Conservation (phyloP, 2,888 invertebrate species). For the Ommatoiulus sabulosus region DNA sequence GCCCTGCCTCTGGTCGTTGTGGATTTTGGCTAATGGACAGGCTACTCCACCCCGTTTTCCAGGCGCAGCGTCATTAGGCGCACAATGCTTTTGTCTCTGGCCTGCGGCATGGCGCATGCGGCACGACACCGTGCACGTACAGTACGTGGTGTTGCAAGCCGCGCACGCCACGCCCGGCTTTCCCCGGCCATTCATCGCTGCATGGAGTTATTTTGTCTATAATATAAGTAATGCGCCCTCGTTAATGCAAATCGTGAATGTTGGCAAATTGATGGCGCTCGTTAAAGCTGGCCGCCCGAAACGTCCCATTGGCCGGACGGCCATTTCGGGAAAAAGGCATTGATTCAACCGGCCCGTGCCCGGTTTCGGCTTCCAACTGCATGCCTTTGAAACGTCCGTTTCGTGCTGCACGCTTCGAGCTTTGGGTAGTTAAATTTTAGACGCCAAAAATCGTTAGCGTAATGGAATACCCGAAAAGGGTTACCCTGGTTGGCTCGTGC, state of each 20-base stretch:
- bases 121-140: no score
- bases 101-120: background rate
- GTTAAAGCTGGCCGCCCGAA: background rate
- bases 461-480: no score
- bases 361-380: background rate
- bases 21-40: background rate
- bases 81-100: background rate
- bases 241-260: background rate
- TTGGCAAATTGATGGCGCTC: background rate
- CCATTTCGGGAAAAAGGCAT: background rate
- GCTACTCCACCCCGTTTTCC: background rate
- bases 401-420: background rate
- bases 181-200: background rate
- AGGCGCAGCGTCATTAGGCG: background rate
- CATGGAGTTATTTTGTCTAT: background rate
- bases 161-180: background rate
- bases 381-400: background rate
- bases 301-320: background rate
- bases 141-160: no score
- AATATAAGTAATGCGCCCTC: background rate
- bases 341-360: background rate
- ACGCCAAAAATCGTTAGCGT: no score
- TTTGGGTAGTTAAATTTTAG: background rate
- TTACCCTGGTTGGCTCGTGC: no score
- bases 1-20: constrained; percentile 1